Base-by-base conservation (phyloP, 2,888 invertebrate species). In the Mactromeris polynyma region DNA sequence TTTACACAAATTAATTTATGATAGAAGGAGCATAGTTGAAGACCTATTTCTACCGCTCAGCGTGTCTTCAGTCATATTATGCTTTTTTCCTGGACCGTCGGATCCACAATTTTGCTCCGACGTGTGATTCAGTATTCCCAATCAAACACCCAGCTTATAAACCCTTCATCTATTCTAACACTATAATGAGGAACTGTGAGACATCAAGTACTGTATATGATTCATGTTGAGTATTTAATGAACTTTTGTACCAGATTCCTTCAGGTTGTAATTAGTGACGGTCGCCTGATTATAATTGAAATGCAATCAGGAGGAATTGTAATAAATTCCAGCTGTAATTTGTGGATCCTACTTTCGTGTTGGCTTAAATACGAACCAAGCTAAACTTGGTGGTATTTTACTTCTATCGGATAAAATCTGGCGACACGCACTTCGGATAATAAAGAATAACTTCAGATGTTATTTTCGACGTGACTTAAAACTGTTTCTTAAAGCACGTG, bases 191-290 rank as follows among this genome's bases (percentile, higher is more conserved):
- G 19, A 33, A 73, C 73, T 36, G 73, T 33, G 1, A 19, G 73
- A 73, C 19, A 73, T 73, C 73, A 33, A 26, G 36, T 73, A 2
- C 11, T 73, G 36, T 73, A 36, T 33, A 33, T 73, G 73, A 73
- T 73, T 73, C 36, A 36, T 33, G 73, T 73, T 36, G 73, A 73
- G 36, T 19, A 36, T 73, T 33, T 33, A 73, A 73, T 73, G 73
- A 19, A 73, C 73, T 73, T 31, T 73, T 31, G 17, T 73, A 36
- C 73, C 33, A 73, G 33, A 33, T 73, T 73, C 73, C 73, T 73
- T 73, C 26, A 33, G 73, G 73, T 73, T 36, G n/a, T 73, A 33
- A 73, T 73, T 73, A 73, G 73, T 73, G 19, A 73, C 73, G 73
- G 33, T 36, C 19, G 33, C 17, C 14, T 73, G 73, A 17, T 73